A percentile compares a stretch with the other conserved stretches of the same genome.
Conservation (phyloP, 1,140 invertebrate species). For the Caenorhabditis inopinata region DNA sequence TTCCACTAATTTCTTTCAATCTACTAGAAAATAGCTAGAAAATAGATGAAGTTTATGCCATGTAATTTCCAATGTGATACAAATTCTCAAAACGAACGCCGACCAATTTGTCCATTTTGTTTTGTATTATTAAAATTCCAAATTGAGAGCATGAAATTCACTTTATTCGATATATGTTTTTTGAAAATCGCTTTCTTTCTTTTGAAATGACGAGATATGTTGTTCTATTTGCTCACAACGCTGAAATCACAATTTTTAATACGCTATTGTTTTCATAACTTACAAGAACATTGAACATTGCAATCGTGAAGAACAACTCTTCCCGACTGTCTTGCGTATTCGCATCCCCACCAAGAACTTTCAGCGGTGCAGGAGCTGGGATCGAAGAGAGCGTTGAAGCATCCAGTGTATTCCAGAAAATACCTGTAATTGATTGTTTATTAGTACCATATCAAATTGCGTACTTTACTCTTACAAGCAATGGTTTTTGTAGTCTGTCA, state of each 20-base stretch:
- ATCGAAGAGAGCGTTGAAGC: conserved; percentile 1
- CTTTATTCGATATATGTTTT: no score
- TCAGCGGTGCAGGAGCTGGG: neutral
- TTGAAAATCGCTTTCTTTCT: no score
- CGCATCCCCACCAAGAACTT: conserved; percentile 38
- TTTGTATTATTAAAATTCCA: no score
- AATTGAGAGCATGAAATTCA: no score
- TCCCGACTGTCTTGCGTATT: conserved; percentile 37
- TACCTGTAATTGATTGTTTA: neutral
- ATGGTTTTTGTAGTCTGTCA: conserved; percentile 28
- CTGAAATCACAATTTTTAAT: neutral
- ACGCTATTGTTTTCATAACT: neutral
- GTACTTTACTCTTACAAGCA: conserved; percentile 9
- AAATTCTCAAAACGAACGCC: no score
- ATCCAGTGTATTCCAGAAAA: conserved; percentile 28
- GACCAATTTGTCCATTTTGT: no score
- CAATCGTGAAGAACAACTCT: conserved; percentile 23
- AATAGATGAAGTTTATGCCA: no score
- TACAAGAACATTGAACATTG: conserved; percentile 11
- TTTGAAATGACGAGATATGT: no score
- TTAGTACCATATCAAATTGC: neutral
- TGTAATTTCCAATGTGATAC: no score
- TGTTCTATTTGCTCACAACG: neutral
- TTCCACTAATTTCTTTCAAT: no score
- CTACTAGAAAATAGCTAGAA: no score